phyloP scores from a whole-genome alignment of 2,113 vertebrate species.

The Toxostoma redivivum region DNA sequence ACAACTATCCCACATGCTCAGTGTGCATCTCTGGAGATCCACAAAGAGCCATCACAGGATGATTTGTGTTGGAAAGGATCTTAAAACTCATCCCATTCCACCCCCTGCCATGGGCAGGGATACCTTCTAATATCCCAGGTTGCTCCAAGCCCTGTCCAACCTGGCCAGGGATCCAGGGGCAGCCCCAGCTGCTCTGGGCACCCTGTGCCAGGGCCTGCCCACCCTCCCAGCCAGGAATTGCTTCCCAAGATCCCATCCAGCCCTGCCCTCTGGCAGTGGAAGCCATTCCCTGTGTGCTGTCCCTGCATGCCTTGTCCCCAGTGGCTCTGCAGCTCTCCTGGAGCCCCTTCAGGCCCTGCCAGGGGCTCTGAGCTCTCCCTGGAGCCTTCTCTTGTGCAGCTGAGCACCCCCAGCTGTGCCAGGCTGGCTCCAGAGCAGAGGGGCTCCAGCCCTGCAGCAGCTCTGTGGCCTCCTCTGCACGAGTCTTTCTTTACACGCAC shows the following conservation, averaged over 20 bases:
- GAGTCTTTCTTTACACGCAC: neutral
- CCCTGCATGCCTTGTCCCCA: neutral
- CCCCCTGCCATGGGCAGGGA: neutral
- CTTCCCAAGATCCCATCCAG: accelerated
- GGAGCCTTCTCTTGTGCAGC: neutral
- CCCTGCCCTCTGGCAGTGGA: neutral
- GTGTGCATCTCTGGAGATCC: neutral
- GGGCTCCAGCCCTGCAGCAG: neutral
- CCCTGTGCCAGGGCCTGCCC: neutral
- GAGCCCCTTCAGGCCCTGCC: neutral
- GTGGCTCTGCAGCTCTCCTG: neutral
- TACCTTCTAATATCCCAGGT: accelerated
- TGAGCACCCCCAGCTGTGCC: accelerated
- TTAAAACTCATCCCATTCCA: too few species aligned
- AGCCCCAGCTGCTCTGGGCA: neutral
- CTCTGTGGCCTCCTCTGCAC: accelerated
- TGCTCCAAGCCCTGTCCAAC: accelerated
- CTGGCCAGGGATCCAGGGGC: neutral
- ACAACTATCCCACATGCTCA: neutral
- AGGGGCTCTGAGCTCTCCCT: neutral
- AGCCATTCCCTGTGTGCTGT: neutral
- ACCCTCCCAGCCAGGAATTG: neutral
- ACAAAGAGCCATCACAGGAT: neutral
- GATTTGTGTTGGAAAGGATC: neutral
- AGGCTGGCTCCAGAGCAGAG: neutral